A percentile compares a stretch with the other conserved stretches of the same genome.
phyloP scores from a whole-genome alignment of 2,888 invertebrate species.

The Penaeus monodon region DNA sequence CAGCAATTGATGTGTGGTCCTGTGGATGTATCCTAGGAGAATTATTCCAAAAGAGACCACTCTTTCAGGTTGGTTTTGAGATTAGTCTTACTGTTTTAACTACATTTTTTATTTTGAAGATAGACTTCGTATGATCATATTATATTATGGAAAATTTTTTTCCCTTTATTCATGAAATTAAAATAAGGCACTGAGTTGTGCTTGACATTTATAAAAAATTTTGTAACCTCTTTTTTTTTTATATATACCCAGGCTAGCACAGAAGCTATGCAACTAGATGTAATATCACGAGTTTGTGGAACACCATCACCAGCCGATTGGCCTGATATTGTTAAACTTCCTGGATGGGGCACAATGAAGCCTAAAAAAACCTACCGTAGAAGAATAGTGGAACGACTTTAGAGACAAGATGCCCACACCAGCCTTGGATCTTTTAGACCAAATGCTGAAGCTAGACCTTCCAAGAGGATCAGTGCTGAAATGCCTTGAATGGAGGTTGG shows the following conservation, averaged over 20 bases:
- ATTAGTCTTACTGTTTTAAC: neutral
- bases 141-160: too few relatives aligned
- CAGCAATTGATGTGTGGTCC: slow-evolving; percentile 99
- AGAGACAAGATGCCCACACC: slow-evolving; percentile 86
- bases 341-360: slow-evolving; percentile 90
- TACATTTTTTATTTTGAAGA: too few relatives aligned
- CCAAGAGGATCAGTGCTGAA: slow-evolving; percentile 93
- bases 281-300: slow-evolving; percentile 94
- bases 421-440: slow-evolving; percentile 91
- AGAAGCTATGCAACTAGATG: slow-evolving; percentile 93
- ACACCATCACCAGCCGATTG: slow-evolving; percentile 96
- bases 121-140: too few relatives aligned
- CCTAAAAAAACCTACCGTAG: slow-evolving; percentile 91
- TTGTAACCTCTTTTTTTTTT: neutral
- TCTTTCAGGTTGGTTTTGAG: slow-evolving; percentile 84
- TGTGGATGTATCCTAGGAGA: slow-evolving; percentile 99
- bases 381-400: slow-evolving; percentile 91
- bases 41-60: slow-evolving; percentile 92
- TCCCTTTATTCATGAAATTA: too few relatives aligned
- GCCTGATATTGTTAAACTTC: slow-evolving; percentile 94
- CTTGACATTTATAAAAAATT: neutral
- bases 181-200: neutral
- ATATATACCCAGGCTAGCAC: slow-evolving; percentile 81
- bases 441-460: slow-evolving; percentile 96
- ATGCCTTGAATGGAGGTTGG: slow-evolving; percentile 93